A percentile compares a stretch with the other conserved stretches of the same genome.
Conservation (phyloP, 1,140 invertebrate genomes). For the Colletes latitarsis region DNA sequence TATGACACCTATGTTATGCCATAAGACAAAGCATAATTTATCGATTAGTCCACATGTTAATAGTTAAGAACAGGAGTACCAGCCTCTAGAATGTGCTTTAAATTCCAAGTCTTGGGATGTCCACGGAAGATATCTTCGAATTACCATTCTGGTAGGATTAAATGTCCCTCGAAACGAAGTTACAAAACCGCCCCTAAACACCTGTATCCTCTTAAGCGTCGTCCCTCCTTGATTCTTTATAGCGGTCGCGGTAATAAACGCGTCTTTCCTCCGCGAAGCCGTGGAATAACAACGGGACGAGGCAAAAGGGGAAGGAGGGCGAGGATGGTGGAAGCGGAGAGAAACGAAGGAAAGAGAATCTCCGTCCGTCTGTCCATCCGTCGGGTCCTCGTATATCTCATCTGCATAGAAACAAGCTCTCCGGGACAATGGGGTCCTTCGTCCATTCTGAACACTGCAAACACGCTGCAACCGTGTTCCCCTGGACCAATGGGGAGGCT, state of each 20-base stretch:
- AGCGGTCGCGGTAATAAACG: slow-evolving; percentile 32
- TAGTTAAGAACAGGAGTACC: too few species aligned
- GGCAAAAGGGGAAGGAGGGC: not conserved
- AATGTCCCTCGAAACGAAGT: slow-evolving; percentile 13
- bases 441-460: slow-evolving; percentile 78
- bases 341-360: slow-evolving; percentile 55
- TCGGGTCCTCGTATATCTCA: slow-evolving; percentile 71
- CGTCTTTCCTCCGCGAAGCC: not conserved
- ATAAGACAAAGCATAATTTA: too few species aligned
- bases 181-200: slow-evolving; percentile 31
- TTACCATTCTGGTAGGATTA: not conserved
- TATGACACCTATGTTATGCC: too few species aligned
- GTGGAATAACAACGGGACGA: slow-evolving; percentile 16
- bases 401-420: slow-evolving; percentile 80
- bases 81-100: too few species aligned
- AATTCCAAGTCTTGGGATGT: too few species aligned
- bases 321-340: not conserved
- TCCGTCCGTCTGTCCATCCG: slow-evolving; percentile 49
- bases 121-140: too few species aligned
- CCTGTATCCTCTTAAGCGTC: slow-evolving; percentile 19
- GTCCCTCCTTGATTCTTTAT: slow-evolving; percentile 28
- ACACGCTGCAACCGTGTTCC: slow-evolving; percentile 75
- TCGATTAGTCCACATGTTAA: too few species aligned
- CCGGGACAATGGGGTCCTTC: slow-evolving; percentile 76
- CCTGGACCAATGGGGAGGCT: slow-evolving; percentile 67